Base-by-base conservation (phyloP, 2,797 vertebrate genomes). In the Muraenolepis orangiensis region DNA sequence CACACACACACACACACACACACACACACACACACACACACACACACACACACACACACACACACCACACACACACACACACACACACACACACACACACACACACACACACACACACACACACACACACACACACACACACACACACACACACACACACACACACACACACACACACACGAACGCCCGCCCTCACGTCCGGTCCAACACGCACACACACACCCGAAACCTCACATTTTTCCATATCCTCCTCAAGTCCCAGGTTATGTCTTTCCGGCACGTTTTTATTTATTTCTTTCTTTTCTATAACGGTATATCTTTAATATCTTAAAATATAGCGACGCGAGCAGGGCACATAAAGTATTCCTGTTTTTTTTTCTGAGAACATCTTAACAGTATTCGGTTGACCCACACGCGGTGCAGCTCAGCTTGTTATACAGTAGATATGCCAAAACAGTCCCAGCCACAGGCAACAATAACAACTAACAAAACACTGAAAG, bases 401-500 rank as follows among this genome's bases (percentile, higher is more conserved):
- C 74, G 66, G 75, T 73, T 67, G 66, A 78, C 85, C 85, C 87
- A 84, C 83, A 76, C 76, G 84, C 85, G 87, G 85, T 83, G 85
- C 86, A 81, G 85, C 75, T 87, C 79, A 85, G 85, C 87, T 87
- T 80, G 78, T 86, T 82, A 61, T 90, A 90, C 90, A 91, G 90
- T 91, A 90, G 89, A 86, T 91, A 78, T 85, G 88, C 89, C 78
- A 79, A 85, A 90, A 86, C 74, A 84, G 79, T 83, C 80, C 85
- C 79, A 79, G 78, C 85, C 66, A 81, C 81, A 81, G 77, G 73
- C 70, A 76, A 87, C 82, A 26, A n/a, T 81, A 26, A n/a, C 23
- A 61, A 61, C 51, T 2, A 61, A 61, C 6, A 3, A 61, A 61
- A 61, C 51, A 61, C 51, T 61, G 51, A 61, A 61, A 23, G 51